These are phyloP conservation scores for Sterrhoptilus dennistouni DNA, from an alignment of 2,113 vertebrate species.

Conservation along the genomic window DNA sequence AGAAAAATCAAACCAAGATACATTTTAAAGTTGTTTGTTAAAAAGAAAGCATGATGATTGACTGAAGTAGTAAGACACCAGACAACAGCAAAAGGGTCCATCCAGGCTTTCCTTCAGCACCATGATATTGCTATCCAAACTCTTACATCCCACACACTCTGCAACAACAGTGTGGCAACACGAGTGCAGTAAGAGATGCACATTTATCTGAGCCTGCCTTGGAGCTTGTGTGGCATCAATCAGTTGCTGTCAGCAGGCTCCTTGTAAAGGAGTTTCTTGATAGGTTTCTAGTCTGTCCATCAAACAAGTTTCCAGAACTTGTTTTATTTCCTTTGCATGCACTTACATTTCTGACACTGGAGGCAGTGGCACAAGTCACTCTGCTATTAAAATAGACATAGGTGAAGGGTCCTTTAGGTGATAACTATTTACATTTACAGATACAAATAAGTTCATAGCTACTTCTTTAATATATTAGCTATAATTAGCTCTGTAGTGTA, in stretches of 20 bases:
- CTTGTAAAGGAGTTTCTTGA: background rate
- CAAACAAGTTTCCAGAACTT: constrained; percentile 35
- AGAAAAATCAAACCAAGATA: constrained; percentile 76
- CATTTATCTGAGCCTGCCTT: constrained; percentile 19
- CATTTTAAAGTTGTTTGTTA: constrained; percentile 75
- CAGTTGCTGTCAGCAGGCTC: constrained; percentile 10
- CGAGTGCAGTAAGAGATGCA: background rate
- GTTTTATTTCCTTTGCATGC: background rate
- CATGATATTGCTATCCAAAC: constrained; percentile 52
- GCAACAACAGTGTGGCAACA: constrained; percentile 8
- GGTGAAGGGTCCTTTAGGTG: background rate
- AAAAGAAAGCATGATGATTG: constrained; percentile 76
- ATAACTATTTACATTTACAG: constrained; percentile 3
- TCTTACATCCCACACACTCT: background rate
- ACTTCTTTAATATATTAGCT: constrained; percentile 15
- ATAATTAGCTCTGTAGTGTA: background rate
- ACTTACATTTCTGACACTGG: constrained; percentile 35
- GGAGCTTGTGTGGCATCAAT: background rate
- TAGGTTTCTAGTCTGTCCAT: background rate
- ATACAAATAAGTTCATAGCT: background rate
- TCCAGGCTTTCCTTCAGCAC: constrained; percentile 85
- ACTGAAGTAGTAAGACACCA: constrained; percentile 76
- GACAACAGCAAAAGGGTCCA: constrained; percentile 77
- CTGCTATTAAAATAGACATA: constrained; percentile 42
- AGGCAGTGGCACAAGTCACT: constrained; percentile 8